phyloP scores from a whole-genome alignment of 1,140 invertebrate species.

The Psilanteris sp. region DNA sequence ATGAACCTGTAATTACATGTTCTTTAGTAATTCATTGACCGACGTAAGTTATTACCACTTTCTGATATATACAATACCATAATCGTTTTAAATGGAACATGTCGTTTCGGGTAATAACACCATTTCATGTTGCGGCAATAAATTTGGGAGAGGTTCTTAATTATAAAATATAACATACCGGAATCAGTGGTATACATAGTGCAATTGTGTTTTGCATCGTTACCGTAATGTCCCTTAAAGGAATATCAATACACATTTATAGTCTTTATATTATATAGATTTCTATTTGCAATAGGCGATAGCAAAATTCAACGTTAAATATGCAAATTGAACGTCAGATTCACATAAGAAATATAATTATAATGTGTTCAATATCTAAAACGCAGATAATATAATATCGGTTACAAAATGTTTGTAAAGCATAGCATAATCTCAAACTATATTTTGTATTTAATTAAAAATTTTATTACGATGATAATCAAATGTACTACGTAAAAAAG shows the following conservation, averaged over 20 bases:
- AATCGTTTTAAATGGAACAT: slow-evolving; percentile 55
- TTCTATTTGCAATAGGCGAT: too few species aligned
- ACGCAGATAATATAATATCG: too few species aligned
- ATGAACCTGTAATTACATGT: slow-evolving; percentile 33
- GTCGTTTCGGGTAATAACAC: slow-evolving; percentile 56
- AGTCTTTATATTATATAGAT: too few species aligned
- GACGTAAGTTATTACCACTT: slow-evolving; percentile 50
- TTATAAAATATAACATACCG: slow-evolving; percentile 42
- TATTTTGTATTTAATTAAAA: too few species aligned
- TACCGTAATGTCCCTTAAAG: slow-evolving; percentile 11
- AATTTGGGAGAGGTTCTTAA: slow-evolving; percentile 43
- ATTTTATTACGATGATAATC: too few species aligned
- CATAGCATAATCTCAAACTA: too few species aligned
- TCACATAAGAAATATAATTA: too few species aligned
- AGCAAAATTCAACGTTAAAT: too few species aligned
- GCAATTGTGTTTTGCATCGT: slow-evolving; percentile 20
- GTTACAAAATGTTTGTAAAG: too few species aligned
- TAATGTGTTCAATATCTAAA: too few species aligned
- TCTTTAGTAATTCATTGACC: slow-evolving; percentile 25
- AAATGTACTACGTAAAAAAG: too few species aligned
- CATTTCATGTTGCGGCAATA: slow-evolving; percentile 42
- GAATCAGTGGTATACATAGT: slow-evolving; percentile 13
- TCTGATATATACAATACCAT: slow-evolving; percentile 55
- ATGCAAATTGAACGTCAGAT: too few species aligned
- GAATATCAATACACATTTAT: slow-evolving; percentile 45